Evolutionary conservation across 2,888 invertebrate species (phyloP).

Genomic region (Ashinkailepas kermadecensis): DNA sequence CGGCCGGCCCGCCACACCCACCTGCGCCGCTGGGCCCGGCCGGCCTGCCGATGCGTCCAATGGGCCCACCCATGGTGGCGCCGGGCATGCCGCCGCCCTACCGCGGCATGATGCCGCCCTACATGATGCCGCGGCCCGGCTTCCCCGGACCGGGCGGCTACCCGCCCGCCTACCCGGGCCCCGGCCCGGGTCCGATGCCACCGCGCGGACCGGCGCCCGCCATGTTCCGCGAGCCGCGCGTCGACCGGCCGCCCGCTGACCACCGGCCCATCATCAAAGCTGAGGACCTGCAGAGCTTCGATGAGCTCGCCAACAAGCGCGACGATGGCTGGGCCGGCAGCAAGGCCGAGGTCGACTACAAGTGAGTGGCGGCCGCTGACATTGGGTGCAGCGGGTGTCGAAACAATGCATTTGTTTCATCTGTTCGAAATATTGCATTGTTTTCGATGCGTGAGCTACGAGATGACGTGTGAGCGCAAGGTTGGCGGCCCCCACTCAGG

Average conservation of each 20-base stretch:
- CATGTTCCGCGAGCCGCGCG: constrained; percentile 2
- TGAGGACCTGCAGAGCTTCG: constrained; percentile 84
- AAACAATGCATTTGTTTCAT: no score
- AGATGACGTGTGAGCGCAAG: no score
- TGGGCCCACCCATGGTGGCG: constrained; percentile 11
- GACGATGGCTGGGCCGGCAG: constrained; percentile 64
- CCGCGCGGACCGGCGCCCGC: neutral
- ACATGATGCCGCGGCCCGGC: constrained; percentile 13
- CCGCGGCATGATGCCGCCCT: constrained; percentile 16
- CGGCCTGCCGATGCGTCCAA: constrained; percentile 19
- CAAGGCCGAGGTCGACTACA: constrained; percentile 21
- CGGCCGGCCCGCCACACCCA: constrained; percentile 14
- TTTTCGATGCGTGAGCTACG: no score
- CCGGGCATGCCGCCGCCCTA: neutral
- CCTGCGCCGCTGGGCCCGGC: constrained; percentile 23
- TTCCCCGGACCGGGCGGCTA: constrained; percentile 16
- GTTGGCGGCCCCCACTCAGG: no score
- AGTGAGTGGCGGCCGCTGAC: neutral
- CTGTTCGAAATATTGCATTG: no score
- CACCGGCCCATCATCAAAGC: constrained; percentile 81
- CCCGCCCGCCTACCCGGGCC: constrained; percentile 3
- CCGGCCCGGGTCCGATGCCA: neutral
- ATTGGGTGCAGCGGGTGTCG: no score
- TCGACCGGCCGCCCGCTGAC: neutral
- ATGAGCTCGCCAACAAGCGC: constrained; percentile 72